Base-by-base conservation (phyloP, 2,888 invertebrate genomes). In the Xanthostigma xanthostigma region DNA sequence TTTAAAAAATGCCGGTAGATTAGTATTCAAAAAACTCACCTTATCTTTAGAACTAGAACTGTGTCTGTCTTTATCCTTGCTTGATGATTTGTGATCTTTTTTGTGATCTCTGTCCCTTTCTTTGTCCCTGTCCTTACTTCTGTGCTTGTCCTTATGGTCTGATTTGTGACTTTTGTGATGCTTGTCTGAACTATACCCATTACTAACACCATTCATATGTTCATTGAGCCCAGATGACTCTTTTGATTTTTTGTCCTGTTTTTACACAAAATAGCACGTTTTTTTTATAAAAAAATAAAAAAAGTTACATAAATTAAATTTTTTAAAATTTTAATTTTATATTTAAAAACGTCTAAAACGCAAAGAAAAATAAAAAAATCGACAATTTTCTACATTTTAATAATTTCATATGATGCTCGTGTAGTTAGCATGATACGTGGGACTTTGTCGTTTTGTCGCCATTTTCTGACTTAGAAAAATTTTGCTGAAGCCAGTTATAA, bases 381-480 rank as follows among this genome's bases (percentile, higher is more conserved):
- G 12, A 44, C 35, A 44, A 36, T 36, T 36, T 44, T 14, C 37
- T 5, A 36, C 14, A 13, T 44, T 44, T 44, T 14, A 40, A 46
- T n/a, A 45, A 13, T 45, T 45, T 14, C 9, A 39, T 39, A 11
- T 44, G 10, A 13, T 35, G 12, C 11, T 41, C 41, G 41, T 13
- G 12, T 5, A 14, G 14, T 43, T 43, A 17, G 34, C 17, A 33
- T 17, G 14, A 17, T 50, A 71, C 68, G 67, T 69, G 74, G 78
- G 76, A 79, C 78, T 80, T 76, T 75, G 74, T 74, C 27, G 27
- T 74, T 74, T 76, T 78, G 84, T 80, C 85, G 85, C 85, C 85
- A 85, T 86, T 81, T 84, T 84, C 81, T 82, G 83, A 84, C 84
- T 84, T 84, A 76, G 76, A 77, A 76, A 75, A 76, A 68, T 76